A percentile compares a stretch with the other conserved stretches of the same genome.
Evolutionary conservation across 2,797 vertebrate species (phyloP).

Genomic region (Karalla daura): DNA sequence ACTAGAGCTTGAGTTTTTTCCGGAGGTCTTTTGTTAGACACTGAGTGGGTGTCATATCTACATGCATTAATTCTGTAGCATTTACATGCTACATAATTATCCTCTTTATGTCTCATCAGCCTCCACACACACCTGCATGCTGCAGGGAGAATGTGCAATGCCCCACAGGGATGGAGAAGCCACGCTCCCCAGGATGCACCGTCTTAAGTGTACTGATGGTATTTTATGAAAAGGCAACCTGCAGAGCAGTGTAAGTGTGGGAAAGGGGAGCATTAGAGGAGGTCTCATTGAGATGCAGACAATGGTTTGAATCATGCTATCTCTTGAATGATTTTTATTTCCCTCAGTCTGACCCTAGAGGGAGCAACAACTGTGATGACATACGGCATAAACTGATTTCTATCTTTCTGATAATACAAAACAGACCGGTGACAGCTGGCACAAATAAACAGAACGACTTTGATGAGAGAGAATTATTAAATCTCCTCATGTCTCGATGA

Average conservation of each 20-base stretch:
- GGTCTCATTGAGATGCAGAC: neutral
- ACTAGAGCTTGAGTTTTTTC: slow-evolving; percentile 12
- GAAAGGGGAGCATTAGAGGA: neutral
- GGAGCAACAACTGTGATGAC: slow-evolving; percentile 47
- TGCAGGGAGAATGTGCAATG: slow-evolving; percentile 7
- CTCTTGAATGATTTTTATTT: neutral
- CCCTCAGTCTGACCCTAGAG: slow-evolving; percentile 42
- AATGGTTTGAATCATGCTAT: neutral
- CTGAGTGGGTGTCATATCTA: slow-evolving; percentile 46
- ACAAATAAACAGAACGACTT: neutral
- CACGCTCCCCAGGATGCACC: slow-evolving; percentile 13
- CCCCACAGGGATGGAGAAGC: neutral
- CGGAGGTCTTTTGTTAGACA: slow-evolving; percentile 31
- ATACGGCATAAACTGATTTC: neutral
- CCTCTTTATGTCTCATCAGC: slow-evolving; percentile 34
- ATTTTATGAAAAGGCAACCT: neutral
- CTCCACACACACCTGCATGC: slow-evolving; percentile 5
- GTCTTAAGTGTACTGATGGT: neutral
- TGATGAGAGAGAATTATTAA: neutral
- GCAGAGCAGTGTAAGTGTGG: neutral
- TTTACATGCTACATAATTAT: slow-evolving; percentile 29
- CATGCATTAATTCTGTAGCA: slow-evolving; percentile 20
- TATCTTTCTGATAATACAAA: neutral
- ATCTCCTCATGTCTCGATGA: neutral
- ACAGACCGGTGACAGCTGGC: neutral